Conservation (phyloP, 2,797 vertebrate genomes). For the Choloepus didactylus region DNA sequence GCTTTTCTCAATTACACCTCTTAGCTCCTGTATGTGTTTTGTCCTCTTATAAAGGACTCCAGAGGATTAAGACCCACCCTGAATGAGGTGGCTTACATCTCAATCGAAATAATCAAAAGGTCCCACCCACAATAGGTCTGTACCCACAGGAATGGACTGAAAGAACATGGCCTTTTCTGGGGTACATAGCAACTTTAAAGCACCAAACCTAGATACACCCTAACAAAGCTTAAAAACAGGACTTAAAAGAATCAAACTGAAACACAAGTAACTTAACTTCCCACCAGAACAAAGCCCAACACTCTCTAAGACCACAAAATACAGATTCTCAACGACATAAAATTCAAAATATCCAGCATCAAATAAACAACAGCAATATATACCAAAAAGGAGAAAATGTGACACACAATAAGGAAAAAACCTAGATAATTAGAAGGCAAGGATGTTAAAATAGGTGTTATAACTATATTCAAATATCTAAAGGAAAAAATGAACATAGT, state of each 20-base stretch:
- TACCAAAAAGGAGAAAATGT: background rate
- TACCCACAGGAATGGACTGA: no score
- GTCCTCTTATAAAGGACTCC: no score
- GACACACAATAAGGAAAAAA: background rate
- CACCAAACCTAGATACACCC: background rate
- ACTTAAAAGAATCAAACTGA: conserved; percentile 29
- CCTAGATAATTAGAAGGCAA: background rate
- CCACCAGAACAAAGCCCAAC: background rate
- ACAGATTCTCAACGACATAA: background rate
- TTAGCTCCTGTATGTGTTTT: no score
- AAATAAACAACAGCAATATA: background rate
- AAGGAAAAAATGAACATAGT: background rate
- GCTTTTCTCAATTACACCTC: no score
- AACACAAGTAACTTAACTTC: background rate
- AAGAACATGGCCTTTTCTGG: no score
- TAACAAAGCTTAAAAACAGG: background rate
- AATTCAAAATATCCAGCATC: background rate
- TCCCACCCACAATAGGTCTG: no score
- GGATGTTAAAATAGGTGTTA: background rate
- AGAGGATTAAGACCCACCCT: no score
- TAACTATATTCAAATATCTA: conserved; percentile 10
- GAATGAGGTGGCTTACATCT: no score
- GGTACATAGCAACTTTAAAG: no score
- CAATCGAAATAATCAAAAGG: no score
- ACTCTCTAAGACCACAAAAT: background rate